Conservation (phyloP, 1,140 invertebrate genomes). For the Subanguina moxae region DNA sequence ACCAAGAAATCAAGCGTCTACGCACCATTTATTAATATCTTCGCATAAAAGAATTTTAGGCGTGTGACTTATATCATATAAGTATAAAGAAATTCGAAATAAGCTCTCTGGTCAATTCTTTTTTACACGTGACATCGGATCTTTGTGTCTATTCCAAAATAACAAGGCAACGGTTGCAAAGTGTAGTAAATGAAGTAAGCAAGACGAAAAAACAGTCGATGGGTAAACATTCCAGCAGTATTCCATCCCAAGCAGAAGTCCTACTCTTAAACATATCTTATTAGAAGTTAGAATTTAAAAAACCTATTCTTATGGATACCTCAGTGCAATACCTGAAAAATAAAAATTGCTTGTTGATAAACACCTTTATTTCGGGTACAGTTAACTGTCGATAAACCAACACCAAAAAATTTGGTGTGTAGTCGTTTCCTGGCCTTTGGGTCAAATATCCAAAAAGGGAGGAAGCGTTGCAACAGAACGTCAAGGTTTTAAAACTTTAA, state of each 20-base stretch:
- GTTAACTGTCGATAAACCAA: too few species aligned
- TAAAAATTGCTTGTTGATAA: not conserved
- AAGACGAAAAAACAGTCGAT: constrained; percentile 39
- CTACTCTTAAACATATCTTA: constrained; percentile 60
- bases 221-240: constrained; percentile 46
- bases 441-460: too few species aligned
- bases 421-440: too few species aligned
- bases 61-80: too few species aligned
- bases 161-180: constrained; percentile 39
- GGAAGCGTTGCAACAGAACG: too few species aligned
- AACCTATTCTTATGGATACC: constrained; percentile 1
- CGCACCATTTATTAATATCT: too few species aligned
- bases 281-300: not conserved
- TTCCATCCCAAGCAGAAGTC: constrained; percentile 28
- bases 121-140: not conserved
- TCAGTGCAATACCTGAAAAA: constrained; percentile 10
- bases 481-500: too few species aligned
- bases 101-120: not conserved
- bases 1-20: too few species aligned
- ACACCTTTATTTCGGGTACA: too few species aligned
- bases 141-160: constrained; percentile 14
- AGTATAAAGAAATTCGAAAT: constrained; percentile 11
- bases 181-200: constrained; percentile 42
- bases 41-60: too few species aligned
- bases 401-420: too few species aligned